Evolutionary conservation across 2,797 vertebrate species (phyloP), one percentile per base, ranked within the genome.

Genomic region (Anolis apletophallus): DNA sequence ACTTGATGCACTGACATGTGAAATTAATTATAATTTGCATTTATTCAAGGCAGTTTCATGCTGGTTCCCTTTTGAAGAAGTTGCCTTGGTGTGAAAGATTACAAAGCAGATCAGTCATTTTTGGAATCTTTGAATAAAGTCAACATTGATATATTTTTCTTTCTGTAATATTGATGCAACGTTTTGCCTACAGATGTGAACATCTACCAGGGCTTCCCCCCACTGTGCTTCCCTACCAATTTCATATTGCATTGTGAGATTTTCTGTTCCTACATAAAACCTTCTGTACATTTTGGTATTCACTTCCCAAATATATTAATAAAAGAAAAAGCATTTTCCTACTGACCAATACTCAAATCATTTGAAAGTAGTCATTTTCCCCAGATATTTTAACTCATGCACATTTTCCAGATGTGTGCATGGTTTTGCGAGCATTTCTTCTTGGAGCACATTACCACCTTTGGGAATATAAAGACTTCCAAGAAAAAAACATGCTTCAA

Each of bases 11-110:
- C 92, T 94, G 93, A 90, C 89, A 93, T 93, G 91, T 91, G 91
- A 89, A 94, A 95, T 95, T 94, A 94, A 94, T 94, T 93, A 94
- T 93, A 91, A 94, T 91, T 94, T 93, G 91, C 90, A 93, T 91
- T 74, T 73, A 50, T 83, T 86, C 59, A 86, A 84, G 61, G 50
- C 34, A 74, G 74, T 67, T 79, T 92, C 90, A 90, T 92, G 87
- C 87, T 89, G 92, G 89, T 85, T 92, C 89, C 91, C 80, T 84
- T 92, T 93, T 92, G 7, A 94, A 90, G 88, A 93, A 88, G 85
- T 91, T 92, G 90, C 94, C 92, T 93, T 93, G 94, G 86, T 68
- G 55, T 54, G 81, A 91, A 91, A 87, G 88, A 67, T 89, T 88
- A 61, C 88, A 82, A 88, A 88, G n/a, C 9, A 32, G 29, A 71